Conservation (phyloP, 2,113 vertebrate species). For the Asarcornis scutulata region DNA sequence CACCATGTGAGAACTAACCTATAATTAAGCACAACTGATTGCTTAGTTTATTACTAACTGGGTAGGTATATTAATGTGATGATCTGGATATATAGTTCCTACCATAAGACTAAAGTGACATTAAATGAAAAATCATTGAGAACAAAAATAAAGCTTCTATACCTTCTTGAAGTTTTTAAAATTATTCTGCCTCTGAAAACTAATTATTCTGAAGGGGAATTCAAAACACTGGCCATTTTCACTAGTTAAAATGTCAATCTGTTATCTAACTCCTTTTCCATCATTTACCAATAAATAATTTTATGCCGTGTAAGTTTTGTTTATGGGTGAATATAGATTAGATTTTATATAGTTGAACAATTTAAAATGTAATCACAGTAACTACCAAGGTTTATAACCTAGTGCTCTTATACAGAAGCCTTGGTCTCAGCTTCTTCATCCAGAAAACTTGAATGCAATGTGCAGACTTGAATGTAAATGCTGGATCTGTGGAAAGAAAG, state of each 20-base stretch:
- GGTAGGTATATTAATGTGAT: background rate
- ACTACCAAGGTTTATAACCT: background rate
- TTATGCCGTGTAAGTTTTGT: background rate
- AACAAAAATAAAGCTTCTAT: background rate
- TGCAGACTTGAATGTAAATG: background rate
- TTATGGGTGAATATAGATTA: background rate
- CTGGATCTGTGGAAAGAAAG: background rate
- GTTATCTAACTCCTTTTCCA: background rate
- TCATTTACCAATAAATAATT: background rate
- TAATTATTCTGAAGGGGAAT: background rate
- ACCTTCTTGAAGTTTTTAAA: background rate
- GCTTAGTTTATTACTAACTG: background rate
- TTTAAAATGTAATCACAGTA: background rate
- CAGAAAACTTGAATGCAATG: background rate
- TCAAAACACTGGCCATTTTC: background rate
- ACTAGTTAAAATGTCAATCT: background rate
- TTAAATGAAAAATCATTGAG: background rate
- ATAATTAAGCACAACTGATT: background rate
- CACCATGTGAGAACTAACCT: background rate
- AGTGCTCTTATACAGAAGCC: background rate
- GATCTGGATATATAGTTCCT: background rate
- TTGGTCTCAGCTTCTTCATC: rapidly evolving
- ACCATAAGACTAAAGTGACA: background rate
- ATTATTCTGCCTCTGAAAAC: background rate
- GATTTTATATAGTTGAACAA: background rate